Evolutionary conservation across 2,888 invertebrate species (phyloP), one percentile per base, ranked within the genome.

Genomic region (Apotomis betuletana): DNA sequence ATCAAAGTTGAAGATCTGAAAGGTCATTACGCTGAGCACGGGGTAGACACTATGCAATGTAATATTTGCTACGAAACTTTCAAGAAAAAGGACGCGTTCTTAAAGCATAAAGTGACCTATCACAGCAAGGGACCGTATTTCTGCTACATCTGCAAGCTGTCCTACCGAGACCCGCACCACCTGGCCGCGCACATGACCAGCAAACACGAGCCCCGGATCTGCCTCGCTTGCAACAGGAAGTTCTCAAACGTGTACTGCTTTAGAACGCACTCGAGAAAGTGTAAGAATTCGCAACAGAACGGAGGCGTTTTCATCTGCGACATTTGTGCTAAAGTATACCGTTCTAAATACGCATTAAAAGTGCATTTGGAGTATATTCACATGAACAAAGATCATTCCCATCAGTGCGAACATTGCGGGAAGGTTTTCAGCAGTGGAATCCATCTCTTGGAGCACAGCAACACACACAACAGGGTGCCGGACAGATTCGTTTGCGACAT

Each of bases 321-420:
- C 51, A 83, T 86, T 55, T 89, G 89, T 51, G 72, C 76, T 0
- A 84, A 80, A 3, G 75, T 76, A 36, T 89, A 82, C 60, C 69
- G 41, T 0, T 68, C 44, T 0, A 88, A 84, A 73, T 73, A 74
- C 1, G 73, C 74, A 0, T 46, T 89, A 0, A 80, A 74, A 57
- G 44, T 71, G 0, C 87, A 87, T 74, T 87, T 87, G 58, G 75
- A 76, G 4, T 55, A 76, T 0, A 73, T 62, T 0, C 89, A 89
- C 67, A 68, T 78, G 0, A 67, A 75, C 3, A 80, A 79, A 0
- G 64, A 74, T 49, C 27, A 69, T 3, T 78, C 77, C 4, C 84
- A 71, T 27, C 71, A 85, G 27, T 89, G 89, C 38, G 83, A 87
- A 0, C 72, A 76, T 3, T 89, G 89, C 46, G 89, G 86, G 0